Conservation (phyloP, 2,888 invertebrate species). For the Eurytoma californica region DNA sequence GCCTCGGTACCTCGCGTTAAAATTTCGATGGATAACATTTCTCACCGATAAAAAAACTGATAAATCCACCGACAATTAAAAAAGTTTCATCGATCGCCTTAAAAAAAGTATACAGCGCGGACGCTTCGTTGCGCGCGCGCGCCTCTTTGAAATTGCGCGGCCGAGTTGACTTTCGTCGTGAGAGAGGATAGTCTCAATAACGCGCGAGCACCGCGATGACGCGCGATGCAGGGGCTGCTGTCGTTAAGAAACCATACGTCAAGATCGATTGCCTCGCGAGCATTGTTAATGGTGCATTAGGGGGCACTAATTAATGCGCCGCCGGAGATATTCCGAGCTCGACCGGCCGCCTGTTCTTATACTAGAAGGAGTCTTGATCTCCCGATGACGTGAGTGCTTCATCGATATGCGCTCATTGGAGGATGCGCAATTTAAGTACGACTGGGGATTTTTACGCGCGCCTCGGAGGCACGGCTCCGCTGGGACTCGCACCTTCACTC, state of each 20-base stretch:
- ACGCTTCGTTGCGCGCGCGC: background rate
- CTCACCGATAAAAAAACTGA: too few species aligned
- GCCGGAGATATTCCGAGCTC: slow-evolving; percentile 20
- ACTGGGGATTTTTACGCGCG: too few species aligned
- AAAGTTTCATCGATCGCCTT: background rate
- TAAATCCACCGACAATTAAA: background rate
- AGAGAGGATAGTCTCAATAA: slow-evolving; percentile 6
- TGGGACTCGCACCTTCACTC: too few species aligned
- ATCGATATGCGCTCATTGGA: slow-evolving; percentile 1
- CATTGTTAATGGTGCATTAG: slow-evolving; percentile 35
- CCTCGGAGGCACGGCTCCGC: too few species aligned
- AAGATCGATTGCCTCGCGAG: slow-evolving; percentile 12
- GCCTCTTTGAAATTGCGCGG: slow-evolving; percentile 7
- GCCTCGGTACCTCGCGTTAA: too few species aligned
- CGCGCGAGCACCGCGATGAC: slow-evolving; percentile 1
- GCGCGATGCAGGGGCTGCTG: slow-evolving; percentile 1
- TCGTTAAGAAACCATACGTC: slow-evolving; percentile 30
- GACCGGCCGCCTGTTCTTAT: background rate
- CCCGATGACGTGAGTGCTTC: slow-evolving; percentile 25
- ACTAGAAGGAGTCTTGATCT: slow-evolving; percentile 26
- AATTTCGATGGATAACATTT: too few species aligned
- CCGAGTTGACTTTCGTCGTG: slow-evolving; percentile 10
- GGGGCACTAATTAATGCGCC: slow-evolving; percentile 22
- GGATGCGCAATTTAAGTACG: too few species aligned
- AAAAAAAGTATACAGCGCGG: background rate